Evolutionary conservation across 2,113 vertebrate species (phyloP), one percentile per base, ranked within the genome.

Genomic region (Ictalurus punctatus): DNA sequence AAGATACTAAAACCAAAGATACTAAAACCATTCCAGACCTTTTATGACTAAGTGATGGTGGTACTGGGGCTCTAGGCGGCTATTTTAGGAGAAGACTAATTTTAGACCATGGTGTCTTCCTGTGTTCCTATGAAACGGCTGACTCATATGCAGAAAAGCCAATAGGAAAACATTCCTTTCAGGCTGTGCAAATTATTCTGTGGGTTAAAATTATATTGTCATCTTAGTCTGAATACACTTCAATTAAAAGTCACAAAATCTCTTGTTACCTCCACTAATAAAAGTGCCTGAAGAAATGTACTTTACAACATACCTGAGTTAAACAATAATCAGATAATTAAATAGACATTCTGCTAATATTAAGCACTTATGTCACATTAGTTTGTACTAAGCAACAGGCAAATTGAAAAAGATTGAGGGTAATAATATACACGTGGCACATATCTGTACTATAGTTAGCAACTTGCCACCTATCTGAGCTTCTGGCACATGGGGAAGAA

Each of bases 401-500:
- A 71, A 27, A n/a, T 8, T 34, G 2, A 82, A 87, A 58, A 71
- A 12, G 25, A 23, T 8, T 2, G 8, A 82, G 37, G 19, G 10
- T 58, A 82, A 82, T 12, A 17, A 85, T 44, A 81, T 85, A 30
- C 37, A 73, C 34, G 16, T 85, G 63, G 65, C 76, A 87, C 74
- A 65, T 61, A 48, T 88, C 44, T 88, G 21, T 84, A 87, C 87
- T 54, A 79, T 52, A 78, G 56, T 30, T 80, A 69, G 44, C 40
- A 52, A 84, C 56, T 54, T 84, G 54, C 82, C 86, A 87, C n/a
- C 78, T 59, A n/a, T 74, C 34, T 71, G 78, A 79, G 83, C 84
- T 91, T 19, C 87, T 90, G 85, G 87, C 89, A 89, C 81, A 56
- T 44, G n/a, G 54, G 37, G 37, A 89, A 78, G 83, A 87, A 80